Conservation (phyloP, 2,888 invertebrate species). For the Drosophila falleni region DNA sequence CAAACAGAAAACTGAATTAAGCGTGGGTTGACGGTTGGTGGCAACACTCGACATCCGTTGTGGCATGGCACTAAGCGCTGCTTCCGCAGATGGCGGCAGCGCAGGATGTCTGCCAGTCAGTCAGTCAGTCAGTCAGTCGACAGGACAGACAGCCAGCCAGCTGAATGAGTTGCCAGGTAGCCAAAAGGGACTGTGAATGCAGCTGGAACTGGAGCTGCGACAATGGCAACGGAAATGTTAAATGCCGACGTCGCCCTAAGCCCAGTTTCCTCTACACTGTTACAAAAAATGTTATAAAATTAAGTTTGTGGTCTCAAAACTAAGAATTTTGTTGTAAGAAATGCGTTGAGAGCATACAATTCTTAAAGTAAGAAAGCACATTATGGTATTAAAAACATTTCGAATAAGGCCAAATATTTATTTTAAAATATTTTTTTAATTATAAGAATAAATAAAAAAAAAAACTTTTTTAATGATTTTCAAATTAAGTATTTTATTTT, state of each 20-base stretch:
- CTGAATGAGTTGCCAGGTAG: conserved; percentile 9
- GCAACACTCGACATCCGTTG: conserved; percentile 70
- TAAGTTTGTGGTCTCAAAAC: too few relatives aligned
- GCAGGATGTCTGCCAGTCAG: conserved; percentile 51
- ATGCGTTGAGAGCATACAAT: too few relatives aligned
- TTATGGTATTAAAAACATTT: too few relatives aligned
- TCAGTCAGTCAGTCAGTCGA: not conserved
- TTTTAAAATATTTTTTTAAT: too few relatives aligned
- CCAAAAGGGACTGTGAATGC: conserved; percentile 38
- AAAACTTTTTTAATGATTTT: too few relatives aligned
- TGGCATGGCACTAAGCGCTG: conserved; percentile 60
- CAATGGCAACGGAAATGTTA: conserved; percentile 79
- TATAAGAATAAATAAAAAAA: too few relatives aligned
- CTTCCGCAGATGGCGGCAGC: conserved; percentile 65
- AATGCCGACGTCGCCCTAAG: conserved; percentile 52
- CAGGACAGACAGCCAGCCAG: conserved; percentile 16
- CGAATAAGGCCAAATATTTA: too few relatives aligned
- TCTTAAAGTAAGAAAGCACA: too few relatives aligned
- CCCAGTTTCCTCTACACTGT: not conserved
- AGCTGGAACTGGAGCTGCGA: conserved; percentile 39
- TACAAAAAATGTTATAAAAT: too few relatives aligned
- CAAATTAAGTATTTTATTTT: too few relatives aligned
- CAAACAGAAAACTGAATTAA: conserved; percentile 67
- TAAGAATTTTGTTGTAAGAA: too few relatives aligned
- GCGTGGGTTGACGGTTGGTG: conserved; percentile 32